Conservation (phyloP, 1,140 invertebrate genomes). For the Drosophila willistoni region DNA sequence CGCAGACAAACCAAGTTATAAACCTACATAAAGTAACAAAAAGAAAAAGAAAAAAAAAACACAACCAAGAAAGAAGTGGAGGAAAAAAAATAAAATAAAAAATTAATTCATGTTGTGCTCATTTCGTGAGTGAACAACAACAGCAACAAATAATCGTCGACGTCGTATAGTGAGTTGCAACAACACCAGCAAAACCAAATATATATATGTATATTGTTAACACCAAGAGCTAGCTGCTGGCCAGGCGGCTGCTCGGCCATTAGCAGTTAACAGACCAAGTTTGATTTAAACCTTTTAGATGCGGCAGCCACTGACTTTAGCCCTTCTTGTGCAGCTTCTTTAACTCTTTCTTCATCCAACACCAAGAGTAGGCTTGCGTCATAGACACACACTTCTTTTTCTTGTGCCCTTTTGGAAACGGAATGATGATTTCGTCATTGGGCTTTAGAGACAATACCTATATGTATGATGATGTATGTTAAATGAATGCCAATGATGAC, state of each 20-base stretch:
- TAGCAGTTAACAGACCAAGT: not conserved
- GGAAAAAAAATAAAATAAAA: conserved; percentile 44
- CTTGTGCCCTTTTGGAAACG: not conserved
- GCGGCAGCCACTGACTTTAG: not conserved
- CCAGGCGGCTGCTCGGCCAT: not conserved
- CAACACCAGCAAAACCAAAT: conserved; percentile 21
- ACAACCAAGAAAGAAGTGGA: not conserved
- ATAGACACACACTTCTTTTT: conserved; percentile 27
- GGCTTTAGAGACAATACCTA: conserved; percentile 19
- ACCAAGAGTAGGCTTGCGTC: conserved; percentile 36
- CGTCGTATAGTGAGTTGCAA: conserved; percentile 31
- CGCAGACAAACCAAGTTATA: conserved; percentile 61
- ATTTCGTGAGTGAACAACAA: conserved; percentile 67
- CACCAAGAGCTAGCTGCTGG: conserved; percentile 14
- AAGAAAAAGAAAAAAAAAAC: conserved; percentile 4
- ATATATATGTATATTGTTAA: conserved; percentile 28
- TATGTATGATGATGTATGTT: not conserved
- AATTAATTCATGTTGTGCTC: conserved; percentile 79
- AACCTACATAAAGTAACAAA: conserved; percentile 71
- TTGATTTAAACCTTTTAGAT: conserved; percentile 23
- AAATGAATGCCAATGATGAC: conserved; percentile 26
- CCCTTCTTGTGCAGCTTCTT: conserved; percentile 38
- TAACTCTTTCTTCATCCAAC: conserved; percentile 5
- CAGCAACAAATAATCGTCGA: conserved; percentile 31
- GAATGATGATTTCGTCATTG: conserved; percentile 53